Evolutionary conservation across 2,113 vertebrate genomes (phyloP).

Genomic region (Lynx canadensis): DNA sequence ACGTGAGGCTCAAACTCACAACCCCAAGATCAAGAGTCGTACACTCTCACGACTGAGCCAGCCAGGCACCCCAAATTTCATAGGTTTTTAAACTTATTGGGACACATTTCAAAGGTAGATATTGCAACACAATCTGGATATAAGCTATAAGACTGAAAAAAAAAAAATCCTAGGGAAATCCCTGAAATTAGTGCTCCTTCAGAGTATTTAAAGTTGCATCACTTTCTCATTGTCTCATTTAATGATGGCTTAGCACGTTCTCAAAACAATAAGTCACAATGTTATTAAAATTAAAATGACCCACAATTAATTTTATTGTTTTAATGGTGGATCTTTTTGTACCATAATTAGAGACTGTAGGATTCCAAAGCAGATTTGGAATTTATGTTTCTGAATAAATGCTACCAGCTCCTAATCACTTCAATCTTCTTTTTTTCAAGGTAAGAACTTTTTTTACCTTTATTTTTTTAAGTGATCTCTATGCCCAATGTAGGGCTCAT

Average conservation of each 20-base stretch:
- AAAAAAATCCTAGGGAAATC: background rate
- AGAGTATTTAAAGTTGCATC: background rate
- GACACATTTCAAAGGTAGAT: background rate
- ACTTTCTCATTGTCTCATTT: background rate
- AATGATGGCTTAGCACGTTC: background rate
- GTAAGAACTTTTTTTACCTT: background rate
- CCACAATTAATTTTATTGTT: background rate
- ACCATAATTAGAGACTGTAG: background rate
- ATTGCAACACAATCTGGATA: background rate
- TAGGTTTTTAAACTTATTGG: background rate
- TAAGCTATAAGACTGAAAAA: background rate
- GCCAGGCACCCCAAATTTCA: background rate
- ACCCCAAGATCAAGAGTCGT: background rate
- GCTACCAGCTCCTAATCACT: background rate
- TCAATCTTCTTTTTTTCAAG: background rate
- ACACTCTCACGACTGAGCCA: background rate
- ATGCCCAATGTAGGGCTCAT: background rate
- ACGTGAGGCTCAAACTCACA: background rate
- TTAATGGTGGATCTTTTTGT: background rate
- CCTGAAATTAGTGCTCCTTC: background rate
- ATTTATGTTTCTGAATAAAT: constrained; percentile 3
- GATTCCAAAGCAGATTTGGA: background rate
- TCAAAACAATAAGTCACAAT: background rate
- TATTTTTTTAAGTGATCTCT: background rate
- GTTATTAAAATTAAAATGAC: background rate